Evolutionary conservation across 2,113 vertebrate genomes (phyloP).

Genomic region (Pandion haliaetus): DNA sequence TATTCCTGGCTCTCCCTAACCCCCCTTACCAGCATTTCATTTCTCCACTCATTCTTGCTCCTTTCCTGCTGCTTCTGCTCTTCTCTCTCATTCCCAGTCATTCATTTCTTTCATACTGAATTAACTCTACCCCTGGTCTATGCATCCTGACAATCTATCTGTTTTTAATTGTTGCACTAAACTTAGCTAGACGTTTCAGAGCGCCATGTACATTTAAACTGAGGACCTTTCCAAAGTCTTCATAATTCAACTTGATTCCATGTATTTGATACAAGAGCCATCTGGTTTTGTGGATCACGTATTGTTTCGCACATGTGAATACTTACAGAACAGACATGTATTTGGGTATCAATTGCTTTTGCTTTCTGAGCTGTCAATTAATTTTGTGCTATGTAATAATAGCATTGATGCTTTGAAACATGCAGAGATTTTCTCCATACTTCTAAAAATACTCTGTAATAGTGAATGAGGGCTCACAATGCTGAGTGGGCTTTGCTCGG

Average conservation of each 20-base stretch:
- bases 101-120: conserved; percentile 39
- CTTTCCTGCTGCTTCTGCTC: not conserved
- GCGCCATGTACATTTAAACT: conserved; percentile 9
- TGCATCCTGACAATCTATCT: conserved; percentile 46
- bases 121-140: conserved; percentile 23
- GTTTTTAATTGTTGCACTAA: conserved; percentile 56
- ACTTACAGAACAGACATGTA: not conserved
- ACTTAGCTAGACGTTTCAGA: conserved; percentile 51
- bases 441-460: not conserved
- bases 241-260: conserved; percentile 60
- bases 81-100: not conserved
- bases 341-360: not conserved
- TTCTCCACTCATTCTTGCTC: not conserved
- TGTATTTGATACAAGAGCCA: conserved; percentile 33
- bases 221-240: conserved; percentile 48
- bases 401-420: not conserved
- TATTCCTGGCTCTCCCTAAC: not conserved
- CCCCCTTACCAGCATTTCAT: not conserved
- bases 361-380: not conserved
- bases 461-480: not conserved
- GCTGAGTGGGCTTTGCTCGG: not conserved
- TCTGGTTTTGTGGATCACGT: conserved; percentile 31
- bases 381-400: not conserved
- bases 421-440: not conserved
- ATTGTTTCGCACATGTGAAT: conserved; percentile 31